Base-by-base conservation (phyloP, 2,113 vertebrate species). In the Melanerpes formicivorus region DNA sequence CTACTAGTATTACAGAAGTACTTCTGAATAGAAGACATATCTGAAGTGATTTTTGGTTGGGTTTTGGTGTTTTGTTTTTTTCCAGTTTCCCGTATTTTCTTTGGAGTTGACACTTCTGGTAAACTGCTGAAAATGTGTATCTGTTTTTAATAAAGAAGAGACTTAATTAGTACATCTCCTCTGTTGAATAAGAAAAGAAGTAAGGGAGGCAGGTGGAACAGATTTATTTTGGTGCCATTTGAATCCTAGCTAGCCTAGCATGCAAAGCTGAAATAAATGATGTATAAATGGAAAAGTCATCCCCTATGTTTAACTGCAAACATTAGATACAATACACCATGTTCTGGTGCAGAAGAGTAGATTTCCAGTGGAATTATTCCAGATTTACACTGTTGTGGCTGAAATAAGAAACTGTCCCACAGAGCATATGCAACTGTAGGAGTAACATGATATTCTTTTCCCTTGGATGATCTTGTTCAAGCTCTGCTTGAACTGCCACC, bases 261-360 rank as follows among this genome's bases (percentile, higher is more conserved):
- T 95, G 81, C 74, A 80, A 92, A 93, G 87, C 71, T 89, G 84
- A 90, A 93, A 80, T 52, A 93, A 92, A 87, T 91, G 17, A 90
- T 89, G 42, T 89, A 84, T 90, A 90, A 95, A 91, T 80, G 87
- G 85, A 95, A 95, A 95, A 95, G 69, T 87, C 87, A 91, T 85
- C 72, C 72, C 81, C 62, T 18, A 7, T 90, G 76, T 93, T 95
- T 91, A 94, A 94, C 90, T 94, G 79, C 90, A 90, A 94, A 91
- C 84, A 93, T 95, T 94, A 92, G 95, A 93, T 85, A 85, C 54
- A 96, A 92, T 89, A 90, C 93, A 96, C 72, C 87, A 87, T 87
- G 84, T 96, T 93, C 91, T 95, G 90, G 42, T 89, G 82, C 64
- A 92, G 75, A 94, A 76, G 18, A 90, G 42, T 48, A 34, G 48